Percentiles rank a stretch among this genome's conserved stretches.
phyloP scores from a whole-genome alignment of 2,113 vertebrate species.

The Carlito syrichta region DNA sequence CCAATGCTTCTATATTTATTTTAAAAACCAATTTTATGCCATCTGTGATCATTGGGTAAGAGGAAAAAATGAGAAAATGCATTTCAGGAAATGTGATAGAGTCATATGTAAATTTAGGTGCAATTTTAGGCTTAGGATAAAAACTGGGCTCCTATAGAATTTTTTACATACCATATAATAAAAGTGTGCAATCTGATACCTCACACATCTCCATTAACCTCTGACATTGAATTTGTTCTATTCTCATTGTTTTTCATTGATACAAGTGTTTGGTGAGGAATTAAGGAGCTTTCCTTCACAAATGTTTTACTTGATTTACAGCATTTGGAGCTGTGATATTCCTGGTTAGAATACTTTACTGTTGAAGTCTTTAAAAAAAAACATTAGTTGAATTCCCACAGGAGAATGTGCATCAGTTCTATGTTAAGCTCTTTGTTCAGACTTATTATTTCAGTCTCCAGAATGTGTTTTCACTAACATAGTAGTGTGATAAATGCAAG shows the following conservation, averaged over 20 bases:
- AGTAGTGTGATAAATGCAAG: conserved; percentile 71
- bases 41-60: not conserved
- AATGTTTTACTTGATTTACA: conserved; percentile 63
- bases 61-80: conserved; percentile 19
- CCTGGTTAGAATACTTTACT: conserved; percentile 59
- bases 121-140: conserved; percentile 2
- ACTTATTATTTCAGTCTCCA: conserved; percentile 72
- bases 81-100: not conserved
- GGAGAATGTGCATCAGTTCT: conserved; percentile 69
- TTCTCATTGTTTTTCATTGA: conserved; percentile 52
- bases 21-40: not conserved
- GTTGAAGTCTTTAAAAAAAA: conserved; percentile 41
- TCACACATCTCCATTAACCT: conserved; percentile 43
- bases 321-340: conserved; percentile 44
- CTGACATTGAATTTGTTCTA: conserved; percentile 46
- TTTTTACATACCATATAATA: not conserved
- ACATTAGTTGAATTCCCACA: conserved; percentile 57
- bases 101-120: not conserved
- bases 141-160: not conserved
- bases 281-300: conserved; percentile 58
- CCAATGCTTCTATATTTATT: not conserved
- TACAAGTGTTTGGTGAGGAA: conserved; percentile 58
- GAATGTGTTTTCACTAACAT: conserved; percentile 80
- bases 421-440: conserved; percentile 73
- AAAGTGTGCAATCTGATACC: not conserved